phyloP scores from a whole-genome alignment of 2,797 vertebrate genomes.

The Scolopax bukidnonensis region DNA sequence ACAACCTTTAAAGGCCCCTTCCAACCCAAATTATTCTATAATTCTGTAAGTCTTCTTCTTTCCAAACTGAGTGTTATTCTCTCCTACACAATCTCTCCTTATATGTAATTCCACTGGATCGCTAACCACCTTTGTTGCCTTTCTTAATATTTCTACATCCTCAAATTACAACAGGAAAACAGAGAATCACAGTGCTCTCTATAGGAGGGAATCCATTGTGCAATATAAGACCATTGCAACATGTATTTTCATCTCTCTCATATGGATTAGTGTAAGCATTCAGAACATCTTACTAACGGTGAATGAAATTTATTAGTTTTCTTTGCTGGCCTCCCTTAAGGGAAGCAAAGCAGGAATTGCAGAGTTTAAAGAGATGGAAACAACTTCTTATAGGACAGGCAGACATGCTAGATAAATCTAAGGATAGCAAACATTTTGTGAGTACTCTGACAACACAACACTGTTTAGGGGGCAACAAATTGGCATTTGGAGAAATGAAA shows the following conservation, averaged over 20 bases:
- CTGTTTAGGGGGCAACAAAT: neutral
- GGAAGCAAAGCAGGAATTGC: neutral
- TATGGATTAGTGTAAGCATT: neutral
- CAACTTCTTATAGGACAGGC: neutral
- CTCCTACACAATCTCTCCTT: neutral
- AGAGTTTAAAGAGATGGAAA: neutral
- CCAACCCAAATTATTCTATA: neutral
- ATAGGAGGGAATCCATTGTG: constrained; percentile 12
- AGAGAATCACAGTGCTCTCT: constrained; percentile 41
- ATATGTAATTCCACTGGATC: neutral
- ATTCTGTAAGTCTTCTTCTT: neutral
- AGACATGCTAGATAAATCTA: neutral
- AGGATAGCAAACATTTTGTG: neutral
- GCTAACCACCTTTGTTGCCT: neutral
- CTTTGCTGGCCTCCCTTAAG: neutral
- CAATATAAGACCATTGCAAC: neutral
- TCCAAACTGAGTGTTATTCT: neutral
- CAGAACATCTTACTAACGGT: neutral
- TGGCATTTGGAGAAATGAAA: neutral
- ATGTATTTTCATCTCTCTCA: neutral
- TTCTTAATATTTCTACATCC: neutral
- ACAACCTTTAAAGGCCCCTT: neutral
- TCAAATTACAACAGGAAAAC: constrained; percentile 28
- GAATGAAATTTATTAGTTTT: neutral
- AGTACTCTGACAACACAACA: neutral